Percentiles rank a stretch among this genome's conserved stretches.
Evolutionary conservation across 2,888 invertebrate species (phyloP).

Genomic region (Rhodophaea formosa): DNA sequence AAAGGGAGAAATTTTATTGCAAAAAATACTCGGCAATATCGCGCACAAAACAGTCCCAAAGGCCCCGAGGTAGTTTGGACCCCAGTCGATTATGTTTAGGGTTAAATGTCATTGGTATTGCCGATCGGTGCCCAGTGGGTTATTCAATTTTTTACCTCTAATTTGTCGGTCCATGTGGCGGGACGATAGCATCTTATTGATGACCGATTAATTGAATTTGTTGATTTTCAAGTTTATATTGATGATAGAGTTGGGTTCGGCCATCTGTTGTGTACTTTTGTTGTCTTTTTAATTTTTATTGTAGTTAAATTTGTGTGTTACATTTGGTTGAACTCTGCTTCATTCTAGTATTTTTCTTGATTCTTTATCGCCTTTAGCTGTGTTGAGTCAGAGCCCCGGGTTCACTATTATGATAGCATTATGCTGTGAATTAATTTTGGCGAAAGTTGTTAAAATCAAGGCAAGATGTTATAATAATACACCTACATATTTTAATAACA

Average conservation of each 20-base stretch:
- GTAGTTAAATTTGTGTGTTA: no score
- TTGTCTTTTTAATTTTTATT: no score
- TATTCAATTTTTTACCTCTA: conserved; percentile 71
- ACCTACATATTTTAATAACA: no score
- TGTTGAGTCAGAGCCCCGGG: no score
- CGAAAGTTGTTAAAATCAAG: no score
- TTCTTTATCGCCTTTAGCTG: no score
- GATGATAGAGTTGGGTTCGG: conserved; percentile 7
- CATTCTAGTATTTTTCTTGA: no score
- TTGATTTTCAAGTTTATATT: conserved; percentile 26
- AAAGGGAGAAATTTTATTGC: conserved; percentile 64
- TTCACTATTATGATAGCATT: no score
- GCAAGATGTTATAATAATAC: no score
- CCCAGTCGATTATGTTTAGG: conserved; percentile 79
- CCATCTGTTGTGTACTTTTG: conserved; percentile 9
- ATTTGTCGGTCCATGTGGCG: conserved; percentile 69
- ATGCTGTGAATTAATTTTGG: no score
- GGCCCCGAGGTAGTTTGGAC: conserved; percentile 80
- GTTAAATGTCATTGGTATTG: conserved; percentile 80
- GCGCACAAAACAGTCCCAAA: conserved; percentile 61
- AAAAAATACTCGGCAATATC: conserved; percentile 76
- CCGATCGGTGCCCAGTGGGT: conserved; percentile 70
- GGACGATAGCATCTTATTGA: conserved; percentile 56
- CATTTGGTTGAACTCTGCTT: no score
- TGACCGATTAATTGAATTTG: conserved; percentile 57